Conservation (phyloP, 2,888 invertebrate species). For the Scrobipalpa costella region DNA sequence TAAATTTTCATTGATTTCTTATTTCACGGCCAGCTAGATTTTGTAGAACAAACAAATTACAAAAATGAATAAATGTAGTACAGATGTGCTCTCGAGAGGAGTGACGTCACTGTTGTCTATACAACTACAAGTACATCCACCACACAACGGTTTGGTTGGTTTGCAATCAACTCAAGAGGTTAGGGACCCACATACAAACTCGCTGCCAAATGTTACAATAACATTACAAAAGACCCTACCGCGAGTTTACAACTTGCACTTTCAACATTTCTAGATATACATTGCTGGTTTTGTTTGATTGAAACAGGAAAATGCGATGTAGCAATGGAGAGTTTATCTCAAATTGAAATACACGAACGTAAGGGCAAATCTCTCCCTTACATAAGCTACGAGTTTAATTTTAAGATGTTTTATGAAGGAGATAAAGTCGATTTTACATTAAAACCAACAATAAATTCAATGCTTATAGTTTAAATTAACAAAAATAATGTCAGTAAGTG, state of each 20-base stretch:
- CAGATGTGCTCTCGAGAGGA: constrained; percentile 66
- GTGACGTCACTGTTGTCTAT: constrained; percentile 66
- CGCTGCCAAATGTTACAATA: constrained; percentile 65
- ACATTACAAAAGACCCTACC: constrained; percentile 30
- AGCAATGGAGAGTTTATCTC: neutral
- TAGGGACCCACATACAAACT: constrained; percentile 38
- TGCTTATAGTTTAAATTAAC: neutral
- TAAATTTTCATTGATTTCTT: neutral
- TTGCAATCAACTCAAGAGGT: constrained; percentile 74
- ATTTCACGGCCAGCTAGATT: neutral
- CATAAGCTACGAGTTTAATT: neutral
- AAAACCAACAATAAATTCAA: neutral
- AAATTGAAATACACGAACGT: no score
- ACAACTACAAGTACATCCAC: constrained; percentile 53
- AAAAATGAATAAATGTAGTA: constrained; percentile 28
- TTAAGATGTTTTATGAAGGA: neutral
- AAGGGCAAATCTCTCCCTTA: no score
- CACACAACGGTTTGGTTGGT: constrained; percentile 63
- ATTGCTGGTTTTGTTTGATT: neutral
- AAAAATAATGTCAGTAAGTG: constrained; percentile 1
- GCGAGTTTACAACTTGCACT: neutral
- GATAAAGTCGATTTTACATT: neutral
- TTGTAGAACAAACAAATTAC: neutral
- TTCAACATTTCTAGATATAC: neutral
- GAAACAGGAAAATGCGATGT: neutral